A percentile compares a stretch with the other conserved stretches of the same genome.
Evolutionary conservation across 2,797 vertebrate species (phyloP).

Genomic region (Allobates femoralis): DNA sequence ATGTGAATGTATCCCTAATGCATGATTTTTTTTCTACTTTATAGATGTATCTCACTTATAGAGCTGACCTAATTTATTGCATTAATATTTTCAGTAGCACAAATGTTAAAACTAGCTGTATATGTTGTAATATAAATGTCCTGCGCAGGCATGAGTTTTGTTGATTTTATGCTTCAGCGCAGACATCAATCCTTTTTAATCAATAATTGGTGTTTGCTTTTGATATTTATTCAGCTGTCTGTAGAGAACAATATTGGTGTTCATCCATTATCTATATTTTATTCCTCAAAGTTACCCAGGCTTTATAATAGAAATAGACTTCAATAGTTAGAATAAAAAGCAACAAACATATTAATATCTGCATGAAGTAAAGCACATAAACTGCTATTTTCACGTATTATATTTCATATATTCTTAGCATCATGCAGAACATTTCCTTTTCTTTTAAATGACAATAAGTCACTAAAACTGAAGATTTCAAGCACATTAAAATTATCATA

Average conservation of each 20-base stretch:
- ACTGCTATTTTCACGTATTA: not conserved
- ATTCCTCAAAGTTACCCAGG: not conserved
- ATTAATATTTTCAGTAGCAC: not conserved
- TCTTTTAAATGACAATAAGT: not conserved
- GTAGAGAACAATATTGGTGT: slow-evolving; percentile 67
- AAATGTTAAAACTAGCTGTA: not conserved
- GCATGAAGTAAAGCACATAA: not conserved
- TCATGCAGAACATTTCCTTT: not conserved
- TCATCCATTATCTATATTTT: slow-evolving; percentile 64
- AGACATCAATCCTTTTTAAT: slow-evolving; percentile 63
- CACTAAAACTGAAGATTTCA: not conserved
- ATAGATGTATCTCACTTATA: not conserved
- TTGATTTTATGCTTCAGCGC: slow-evolving; percentile 49
- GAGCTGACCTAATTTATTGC: not conserved
- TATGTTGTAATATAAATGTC: slow-evolving; percentile 12
- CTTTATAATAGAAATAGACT: not conserved
- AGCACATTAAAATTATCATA: not conserved
- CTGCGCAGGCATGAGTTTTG: slow-evolving; percentile 8
- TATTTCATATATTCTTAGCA: not conserved
- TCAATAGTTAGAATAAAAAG: not conserved
- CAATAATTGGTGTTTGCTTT: slow-evolving; percentile 66
- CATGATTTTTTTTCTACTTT: not conserved
- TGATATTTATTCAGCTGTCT: slow-evolving; percentile 69
- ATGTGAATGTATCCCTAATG: too few species aligned
- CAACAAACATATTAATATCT: not conserved